Percentiles rank a stretch among this genome's conserved stretches.
These are phyloP conservation scores for Lordiphosa collinella DNA, from an alignment of 1,140 invertebrate species.

Conservation along the genomic window DNA sequence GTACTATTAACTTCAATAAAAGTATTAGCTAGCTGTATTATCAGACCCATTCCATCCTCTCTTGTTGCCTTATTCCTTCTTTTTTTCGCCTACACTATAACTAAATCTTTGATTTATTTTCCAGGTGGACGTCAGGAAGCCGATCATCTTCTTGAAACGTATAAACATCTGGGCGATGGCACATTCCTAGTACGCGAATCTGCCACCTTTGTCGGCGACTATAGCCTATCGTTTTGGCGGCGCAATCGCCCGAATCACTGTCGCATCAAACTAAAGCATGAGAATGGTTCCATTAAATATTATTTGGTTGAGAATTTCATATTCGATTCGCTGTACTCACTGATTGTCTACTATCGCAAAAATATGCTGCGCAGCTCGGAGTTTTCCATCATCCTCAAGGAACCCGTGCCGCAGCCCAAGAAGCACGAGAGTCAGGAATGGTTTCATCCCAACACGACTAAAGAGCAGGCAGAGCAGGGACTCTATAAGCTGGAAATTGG, in stretches of 20 bases:
- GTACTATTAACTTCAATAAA: too few species aligned
- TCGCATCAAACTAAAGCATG: slow-evolving; percentile 93
- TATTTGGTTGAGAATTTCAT: slow-evolving; percentile 93
- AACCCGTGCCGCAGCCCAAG: slow-evolving; percentile 96
- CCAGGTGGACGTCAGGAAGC: slow-evolving; percentile 85
- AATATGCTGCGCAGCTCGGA: slow-evolving; percentile 93
- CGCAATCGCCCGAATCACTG: slow-evolving; percentile 95
- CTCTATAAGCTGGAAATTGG: slow-evolving; percentile 91
- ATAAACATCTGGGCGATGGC: slow-evolving; percentile 94
- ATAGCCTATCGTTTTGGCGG: slow-evolving; percentile 96
- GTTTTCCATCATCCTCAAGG: slow-evolving; percentile 91
- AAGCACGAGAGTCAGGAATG: slow-evolving; percentile 97
- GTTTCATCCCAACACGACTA: slow-evolving; percentile 91
- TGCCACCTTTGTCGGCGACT: slow-evolving; percentile 97
- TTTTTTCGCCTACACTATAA: too few species aligned
- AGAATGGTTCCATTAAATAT: slow-evolving; percentile 93
- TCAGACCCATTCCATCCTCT: too few species aligned
- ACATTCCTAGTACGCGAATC: slow-evolving; percentile 97
- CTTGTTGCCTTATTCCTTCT: not conserved
- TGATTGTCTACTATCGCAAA: slow-evolving; percentile 94
- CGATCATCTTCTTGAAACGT: slow-evolving; percentile 85
- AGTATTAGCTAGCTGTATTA: too few species aligned
- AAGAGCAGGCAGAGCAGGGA: slow-evolving; percentile 92
- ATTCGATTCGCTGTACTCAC: slow-evolving; percentile 95
- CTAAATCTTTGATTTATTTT: too few species aligned